Evolutionary conservation across 2,113 vertebrate species (phyloP).

Genomic region (Gulo gulo): DNA sequence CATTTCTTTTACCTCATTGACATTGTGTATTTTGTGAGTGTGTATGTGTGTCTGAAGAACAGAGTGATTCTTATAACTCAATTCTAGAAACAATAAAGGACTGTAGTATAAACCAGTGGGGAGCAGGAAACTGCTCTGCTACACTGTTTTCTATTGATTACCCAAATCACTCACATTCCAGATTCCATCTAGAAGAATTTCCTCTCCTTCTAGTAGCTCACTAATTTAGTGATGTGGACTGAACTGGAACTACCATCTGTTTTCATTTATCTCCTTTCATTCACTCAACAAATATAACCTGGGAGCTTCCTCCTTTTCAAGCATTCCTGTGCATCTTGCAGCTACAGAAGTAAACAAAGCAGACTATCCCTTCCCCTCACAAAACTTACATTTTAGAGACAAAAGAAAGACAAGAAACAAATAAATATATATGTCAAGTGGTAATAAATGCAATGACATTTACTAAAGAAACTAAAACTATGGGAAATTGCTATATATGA

Average conservation of each 20-base stretch:
- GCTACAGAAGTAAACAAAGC: background rate
- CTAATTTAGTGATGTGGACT: background rate
- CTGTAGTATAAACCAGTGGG: accelerated
- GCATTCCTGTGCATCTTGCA: background rate
- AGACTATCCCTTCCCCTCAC: background rate
- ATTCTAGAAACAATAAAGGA: background rate
- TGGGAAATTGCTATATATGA: background rate
- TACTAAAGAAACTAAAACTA: background rate
- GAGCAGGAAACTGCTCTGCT: background rate
- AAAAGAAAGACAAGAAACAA: background rate
- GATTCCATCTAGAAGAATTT: background rate
- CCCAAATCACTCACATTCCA: background rate
- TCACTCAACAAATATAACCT: background rate
- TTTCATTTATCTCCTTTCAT: background rate
- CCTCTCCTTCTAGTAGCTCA: background rate
- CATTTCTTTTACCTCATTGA: background rate
- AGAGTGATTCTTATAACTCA: background rate
- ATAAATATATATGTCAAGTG: background rate
- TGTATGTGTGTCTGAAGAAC: background rate
- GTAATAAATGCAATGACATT: background rate
- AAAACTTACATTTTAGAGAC: background rate
- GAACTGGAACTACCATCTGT: background rate
- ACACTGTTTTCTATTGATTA: background rate
- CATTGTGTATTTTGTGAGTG: background rate
- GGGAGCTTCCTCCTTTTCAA: background rate